phyloP scores from a whole-genome alignment of 2,888 invertebrate genomes.

The Xylota segnis region DNA sequence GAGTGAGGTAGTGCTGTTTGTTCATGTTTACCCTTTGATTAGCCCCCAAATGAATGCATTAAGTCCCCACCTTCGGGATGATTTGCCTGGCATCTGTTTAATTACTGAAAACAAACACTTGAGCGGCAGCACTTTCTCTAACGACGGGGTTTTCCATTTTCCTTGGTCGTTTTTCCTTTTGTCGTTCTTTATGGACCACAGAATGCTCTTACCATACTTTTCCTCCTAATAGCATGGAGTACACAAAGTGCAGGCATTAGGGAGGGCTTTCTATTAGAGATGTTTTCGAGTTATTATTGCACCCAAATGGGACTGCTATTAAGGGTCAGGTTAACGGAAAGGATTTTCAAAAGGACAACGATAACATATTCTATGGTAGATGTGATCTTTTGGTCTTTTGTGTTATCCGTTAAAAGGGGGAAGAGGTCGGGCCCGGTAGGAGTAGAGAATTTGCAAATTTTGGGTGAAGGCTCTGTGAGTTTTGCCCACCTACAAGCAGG shows the following conservation, averaged over 20 bases:
- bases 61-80: slow-evolving; percentile 4
- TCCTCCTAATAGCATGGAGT: slow-evolving; percentile 2
- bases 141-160: slow-evolving; percentile 16
- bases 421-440: too few species aligned
- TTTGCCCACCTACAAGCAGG: too few species aligned
- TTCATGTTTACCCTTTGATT: background rate
- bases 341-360: background rate
- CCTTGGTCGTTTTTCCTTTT: background rate
- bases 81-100: slow-evolving; percentile 36
- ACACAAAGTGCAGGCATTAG: slow-evolving; percentile 11
- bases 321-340: background rate
- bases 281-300: slow-evolving; percentile 1
- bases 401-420: too few species aligned
- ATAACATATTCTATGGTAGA: background rate
- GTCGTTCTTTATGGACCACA: too few species aligned
- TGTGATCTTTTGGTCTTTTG: background rate
- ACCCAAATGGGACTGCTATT: background rate
- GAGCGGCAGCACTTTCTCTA: background rate
- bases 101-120: slow-evolving; percentile 22
- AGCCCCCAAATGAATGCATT: slow-evolving; percentile 7
- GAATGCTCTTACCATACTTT: background rate
- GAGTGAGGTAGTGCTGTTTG: background rate
- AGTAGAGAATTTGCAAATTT: too few species aligned
- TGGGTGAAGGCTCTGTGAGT: too few species aligned
- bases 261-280: slow-evolving; percentile 1